Evolutionary conservation across 2,797 vertebrate species (phyloP).

Genomic region (Phoebastria nigripes): DNA sequence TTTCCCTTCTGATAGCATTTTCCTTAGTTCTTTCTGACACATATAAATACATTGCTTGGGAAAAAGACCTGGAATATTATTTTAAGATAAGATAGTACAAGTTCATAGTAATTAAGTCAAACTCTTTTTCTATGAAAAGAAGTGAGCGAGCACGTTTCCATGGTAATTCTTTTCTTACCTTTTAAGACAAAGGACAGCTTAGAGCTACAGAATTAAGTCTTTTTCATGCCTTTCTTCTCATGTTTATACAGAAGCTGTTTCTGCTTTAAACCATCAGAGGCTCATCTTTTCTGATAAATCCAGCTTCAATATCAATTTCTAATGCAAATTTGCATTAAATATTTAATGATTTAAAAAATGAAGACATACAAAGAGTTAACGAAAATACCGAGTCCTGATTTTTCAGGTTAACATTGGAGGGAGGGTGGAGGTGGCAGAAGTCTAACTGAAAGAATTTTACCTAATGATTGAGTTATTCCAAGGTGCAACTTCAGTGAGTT

Average conservation of each 20-base stretch:
- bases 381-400: neutral
- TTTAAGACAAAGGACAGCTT: conserved; percentile 72
- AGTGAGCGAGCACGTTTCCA: conserved; percentile 62
- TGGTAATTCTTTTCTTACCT: conserved; percentile 72
- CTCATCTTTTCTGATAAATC: conserved; percentile 13
- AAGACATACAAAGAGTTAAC: conserved; percentile 6
- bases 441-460: conserved; percentile 15
- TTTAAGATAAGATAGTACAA: conserved; percentile 64
- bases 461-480: conserved; percentile 25
- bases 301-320: conserved; percentile 11
- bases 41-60: conserved; percentile 18
- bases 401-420: neutral
- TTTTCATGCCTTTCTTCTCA: conserved; percentile 57
- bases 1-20: conserved; percentile 49
- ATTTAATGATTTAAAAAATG: neutral
- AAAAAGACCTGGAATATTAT: conserved; percentile 56
- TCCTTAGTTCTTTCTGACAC: conserved; percentile 36
- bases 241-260: neutral
- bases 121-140: conserved; percentile 43
- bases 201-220: conserved; percentile 61
- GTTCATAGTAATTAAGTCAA: conserved; percentile 66
- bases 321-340: conserved; percentile 6
- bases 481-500: conserved; percentile 1
- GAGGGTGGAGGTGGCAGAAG: neutral
- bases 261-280: conserved; percentile 27